Percentiles rank a stretch among this genome's conserved stretches.
These are phyloP conservation scores for Cordylochernes scorpioides DNA, from an alignment of 2,888 invertebrate genomes.

Conservation along the genomic window DNA sequence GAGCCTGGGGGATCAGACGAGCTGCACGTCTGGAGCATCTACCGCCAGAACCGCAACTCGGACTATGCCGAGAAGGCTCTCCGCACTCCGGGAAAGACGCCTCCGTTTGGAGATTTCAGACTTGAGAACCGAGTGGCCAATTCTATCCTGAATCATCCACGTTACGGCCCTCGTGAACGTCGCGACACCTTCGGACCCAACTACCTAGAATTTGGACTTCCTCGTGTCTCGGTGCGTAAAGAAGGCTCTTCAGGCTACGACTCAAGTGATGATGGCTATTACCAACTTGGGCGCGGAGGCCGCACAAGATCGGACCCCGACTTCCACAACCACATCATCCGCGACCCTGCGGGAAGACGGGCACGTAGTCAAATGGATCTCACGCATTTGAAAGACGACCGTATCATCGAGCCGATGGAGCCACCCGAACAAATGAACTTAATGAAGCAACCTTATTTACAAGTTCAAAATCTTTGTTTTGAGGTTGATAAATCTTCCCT, in stretches of 20 bases:
- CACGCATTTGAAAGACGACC: too few species aligned
- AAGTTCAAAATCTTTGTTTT: too few species aligned
- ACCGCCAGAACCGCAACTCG: constrained; percentile 65
- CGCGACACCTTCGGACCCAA: constrained; percentile 62
- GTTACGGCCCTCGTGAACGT: constrained; percentile 47
- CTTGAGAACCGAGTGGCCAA: constrained; percentile 70
- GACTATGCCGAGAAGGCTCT: constrained; percentile 79
- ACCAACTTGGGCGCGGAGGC: too few species aligned
- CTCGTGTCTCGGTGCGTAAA: constrained; percentile 38
- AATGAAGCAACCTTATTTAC: too few species aligned
- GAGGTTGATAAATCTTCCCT: too few species aligned
- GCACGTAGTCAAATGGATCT: constrained; percentile 68
- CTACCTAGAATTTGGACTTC: constrained; percentile 64
- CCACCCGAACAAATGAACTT: too few species aligned
- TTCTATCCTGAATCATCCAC: constrained; percentile 59
- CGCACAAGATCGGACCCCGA: too few species aligned
- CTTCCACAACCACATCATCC: too few species aligned
- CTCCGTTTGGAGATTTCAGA: constrained; percentile 52
- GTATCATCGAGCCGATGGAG: too few species aligned
- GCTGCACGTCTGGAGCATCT: constrained; percentile 87
- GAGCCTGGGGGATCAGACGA: too few species aligned
- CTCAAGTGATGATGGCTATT: constrained; percentile 55
- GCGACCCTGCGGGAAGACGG: too few species aligned
- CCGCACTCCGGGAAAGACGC: constrained; percentile 65
- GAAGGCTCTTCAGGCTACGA: constrained; percentile 83